Base-by-base conservation (phyloP, 2,113 vertebrate genomes). In the Paratilapia polleni region DNA sequence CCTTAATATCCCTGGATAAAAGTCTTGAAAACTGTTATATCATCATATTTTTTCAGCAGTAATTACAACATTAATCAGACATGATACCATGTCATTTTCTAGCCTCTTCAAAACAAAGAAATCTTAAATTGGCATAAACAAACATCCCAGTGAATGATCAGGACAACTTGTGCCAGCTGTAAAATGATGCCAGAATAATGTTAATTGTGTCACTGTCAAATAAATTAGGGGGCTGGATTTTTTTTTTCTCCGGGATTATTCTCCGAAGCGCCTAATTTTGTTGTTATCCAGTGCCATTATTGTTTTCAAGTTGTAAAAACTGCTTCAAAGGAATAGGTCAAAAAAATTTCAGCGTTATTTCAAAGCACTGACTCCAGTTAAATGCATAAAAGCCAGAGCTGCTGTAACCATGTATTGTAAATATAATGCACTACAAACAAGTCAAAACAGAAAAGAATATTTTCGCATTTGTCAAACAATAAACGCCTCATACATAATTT, bases 21-120 rank as follows among this genome's bases (percentile, higher is more conserved):
- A 88, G 52, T 47, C 60, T 17, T 36, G 34, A 56, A 84, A 80
- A 64, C 31, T 60, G n/a, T 91, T 38, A 88, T 83, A 64, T 88
- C 80, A 85, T 86, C 77, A 83, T 83, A 38, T 86, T 80, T 91
- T 58, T 59, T 17, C 36, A 59, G 38, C 66, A 87, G 81, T 17
- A 77, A 85, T 78, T 78, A 49, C 41, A 34, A 58, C 56, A 49
- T 62, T 61, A 73, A 28, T 61, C 38, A 77, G 70, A 82, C 41
- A 31, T 3, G 12, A 87, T 62, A 43, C 31, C 2, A 10, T 31
- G 79, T 24, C 31, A 41, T 77, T 85, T 64, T 74, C n/a, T 60
- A 68, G 54, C 47, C 73, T 83, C 8, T 61, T 77, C 22, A 56
- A 26, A 31, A 47, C n/a, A 74, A 62, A 88, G 85, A 62, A 80